These are phyloP conservation scores for Thunnus albacares DNA, from an alignment of 2,797 vertebrate genomes.

Conservation along the genomic window DNA sequence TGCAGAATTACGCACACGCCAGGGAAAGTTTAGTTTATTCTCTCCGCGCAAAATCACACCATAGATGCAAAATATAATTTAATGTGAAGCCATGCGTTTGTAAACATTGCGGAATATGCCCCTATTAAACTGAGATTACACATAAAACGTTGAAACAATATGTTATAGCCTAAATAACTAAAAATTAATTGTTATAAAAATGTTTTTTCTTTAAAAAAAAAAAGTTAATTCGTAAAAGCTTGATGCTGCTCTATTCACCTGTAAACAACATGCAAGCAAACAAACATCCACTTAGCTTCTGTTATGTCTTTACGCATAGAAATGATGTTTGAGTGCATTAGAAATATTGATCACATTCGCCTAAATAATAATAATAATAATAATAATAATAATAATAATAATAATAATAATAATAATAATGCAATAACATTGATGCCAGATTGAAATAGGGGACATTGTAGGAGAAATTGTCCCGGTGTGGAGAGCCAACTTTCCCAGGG, in stretches of 20 bases:
- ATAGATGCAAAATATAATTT: background rate
- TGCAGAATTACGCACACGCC: background rate
- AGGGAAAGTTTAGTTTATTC: background rate
- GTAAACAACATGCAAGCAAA: background rate
- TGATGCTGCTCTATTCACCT: background rate
- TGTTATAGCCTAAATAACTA: background rate
- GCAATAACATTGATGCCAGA: background rate
- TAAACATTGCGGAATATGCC: background rate
- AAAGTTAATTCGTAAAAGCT: background rate
- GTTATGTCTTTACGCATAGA: background rate
- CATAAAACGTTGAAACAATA: background rate
- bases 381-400: background rate
- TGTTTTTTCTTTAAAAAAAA: background rate
- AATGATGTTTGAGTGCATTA: background rate
- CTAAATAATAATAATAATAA: background rate
- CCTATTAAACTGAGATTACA: accelerated
- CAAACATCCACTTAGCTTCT: background rate
- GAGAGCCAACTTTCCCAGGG: constrained; percentile 87
- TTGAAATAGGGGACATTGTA: constrained; percentile 15
- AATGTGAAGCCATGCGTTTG: background rate
- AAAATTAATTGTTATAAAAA: too few species aligned
- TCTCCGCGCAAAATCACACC: background rate
- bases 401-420: constrained; percentile 17
- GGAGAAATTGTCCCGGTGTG: constrained; percentile 27
- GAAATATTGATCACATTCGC: background rate